Conservation (phyloP, 2,888 invertebrate species). For the Melipona beecheii region DNA sequence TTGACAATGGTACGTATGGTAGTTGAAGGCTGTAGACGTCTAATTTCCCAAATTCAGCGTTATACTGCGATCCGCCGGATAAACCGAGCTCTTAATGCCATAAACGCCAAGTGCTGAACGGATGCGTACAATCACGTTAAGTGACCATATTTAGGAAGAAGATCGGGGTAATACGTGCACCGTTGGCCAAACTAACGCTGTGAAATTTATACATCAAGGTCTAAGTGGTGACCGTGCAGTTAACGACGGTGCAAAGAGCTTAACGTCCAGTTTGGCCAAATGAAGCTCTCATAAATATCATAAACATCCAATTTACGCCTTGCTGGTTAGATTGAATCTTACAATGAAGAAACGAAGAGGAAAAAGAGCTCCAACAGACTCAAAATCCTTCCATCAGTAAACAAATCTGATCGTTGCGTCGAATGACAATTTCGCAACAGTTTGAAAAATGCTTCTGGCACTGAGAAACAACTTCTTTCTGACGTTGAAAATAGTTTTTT, state of each 20-base stretch:
- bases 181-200: constrained; percentile 28
- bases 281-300: constrained; percentile 13
- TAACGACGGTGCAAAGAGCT: constrained; percentile 35
- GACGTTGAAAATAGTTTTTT: no score
- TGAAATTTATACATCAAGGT: constrained; percentile 43
- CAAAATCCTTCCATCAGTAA: no score
- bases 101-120: constrained; percentile 27
- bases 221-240: constrained; percentile 21
- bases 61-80: constrained; percentile 15
- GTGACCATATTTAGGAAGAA: constrained; percentile 51
- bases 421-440: no score
- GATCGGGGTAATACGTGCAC: constrained; percentile 28
- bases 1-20: background rate
- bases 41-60: constrained; percentile 1
- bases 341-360: no score
- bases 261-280: constrained; percentile 10
- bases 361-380: no score
- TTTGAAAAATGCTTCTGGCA: no score
- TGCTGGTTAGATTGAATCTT: no score
- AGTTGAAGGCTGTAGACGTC: background rate
- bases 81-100: constrained; percentile 35
- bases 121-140: constrained; percentile 49
- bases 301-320: background rate
- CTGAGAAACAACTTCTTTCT: no score
- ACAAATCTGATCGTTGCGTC: no score